Evolutionary conservation across 92 coral and sea anemone genomes (phyloP).

Genomic region (Paragorgia papillata): DNA sequence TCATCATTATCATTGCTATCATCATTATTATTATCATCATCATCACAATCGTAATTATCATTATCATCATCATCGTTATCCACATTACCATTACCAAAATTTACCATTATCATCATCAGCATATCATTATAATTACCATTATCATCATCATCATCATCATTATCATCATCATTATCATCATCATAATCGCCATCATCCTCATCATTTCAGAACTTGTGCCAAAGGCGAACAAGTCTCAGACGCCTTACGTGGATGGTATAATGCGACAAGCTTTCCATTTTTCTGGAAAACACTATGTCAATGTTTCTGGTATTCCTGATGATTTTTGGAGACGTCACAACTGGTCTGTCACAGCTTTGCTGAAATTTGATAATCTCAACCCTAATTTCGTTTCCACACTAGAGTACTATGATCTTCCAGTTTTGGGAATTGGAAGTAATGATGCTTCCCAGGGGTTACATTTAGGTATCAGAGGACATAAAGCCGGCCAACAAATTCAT

Average conservation of each 20-base stretch:
- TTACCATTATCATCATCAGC: too few species aligned
- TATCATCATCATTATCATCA: too few species aligned
- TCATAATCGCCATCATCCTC: too few species aligned
- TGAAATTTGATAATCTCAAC: conserved; percentile 51
- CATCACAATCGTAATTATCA: too few species aligned
- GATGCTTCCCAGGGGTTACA: conserved; percentile 61
- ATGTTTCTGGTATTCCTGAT: conserved; percentile 70
- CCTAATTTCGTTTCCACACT: background rate
- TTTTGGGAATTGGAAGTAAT: conserved; percentile 67
- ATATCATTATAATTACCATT: too few species aligned
- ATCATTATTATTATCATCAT: too few species aligned
- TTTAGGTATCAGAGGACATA: conserved; percentile 64
- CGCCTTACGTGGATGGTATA: conserved; percentile 55
- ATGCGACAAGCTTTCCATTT: conserved; percentile 75
- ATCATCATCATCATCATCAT: too few species aligned
- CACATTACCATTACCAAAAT: too few species aligned
- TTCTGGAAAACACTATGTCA: conserved; percentile 61
- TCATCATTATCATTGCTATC: too few species aligned
- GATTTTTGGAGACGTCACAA: conserved; percentile 68
- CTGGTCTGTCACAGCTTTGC: conserved; percentile 74
- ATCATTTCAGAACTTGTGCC: background rate
- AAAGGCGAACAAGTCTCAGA: background rate
- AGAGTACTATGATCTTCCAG: conserved; percentile 45
- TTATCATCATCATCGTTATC: too few species aligned
- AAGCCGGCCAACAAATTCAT: background rate